Conservation (phyloP, 2,113 vertebrate genomes). For the Anolis carolinensis region DNA sequence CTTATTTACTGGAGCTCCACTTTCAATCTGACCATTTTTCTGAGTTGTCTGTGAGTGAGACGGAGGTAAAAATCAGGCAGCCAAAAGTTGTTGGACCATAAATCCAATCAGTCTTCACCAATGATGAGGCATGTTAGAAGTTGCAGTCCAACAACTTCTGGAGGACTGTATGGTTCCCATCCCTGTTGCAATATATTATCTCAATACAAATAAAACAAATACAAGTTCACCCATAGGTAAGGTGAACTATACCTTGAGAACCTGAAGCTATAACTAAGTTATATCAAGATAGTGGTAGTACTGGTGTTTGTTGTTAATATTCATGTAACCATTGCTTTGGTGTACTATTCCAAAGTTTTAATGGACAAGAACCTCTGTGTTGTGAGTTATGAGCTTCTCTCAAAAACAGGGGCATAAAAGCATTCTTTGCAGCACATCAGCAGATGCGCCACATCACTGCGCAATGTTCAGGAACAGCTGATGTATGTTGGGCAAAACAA, state of each 20-base stretch:
- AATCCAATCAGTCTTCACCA: too few relatives aligned
- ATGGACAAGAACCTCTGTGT: slow-evolving; percentile 26
- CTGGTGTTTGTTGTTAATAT: background rate
- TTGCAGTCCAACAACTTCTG: too few relatives aligned
- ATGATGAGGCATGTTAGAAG: too few relatives aligned
- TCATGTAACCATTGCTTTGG: slow-evolving; percentile 18
- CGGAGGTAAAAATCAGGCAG: too few relatives aligned
- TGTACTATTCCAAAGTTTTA: slow-evolving; percentile 8
- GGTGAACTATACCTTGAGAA: background rate
- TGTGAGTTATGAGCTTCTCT: background rate
- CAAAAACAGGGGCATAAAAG: slow-evolving; percentile 15
- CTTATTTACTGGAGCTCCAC: background rate
- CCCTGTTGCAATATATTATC: too few relatives aligned
- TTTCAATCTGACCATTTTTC: background rate
- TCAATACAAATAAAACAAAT: background rate
- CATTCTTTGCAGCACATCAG: slow-evolving; percentile 38
- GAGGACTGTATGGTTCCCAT: too few relatives aligned
- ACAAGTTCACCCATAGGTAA: background rate
- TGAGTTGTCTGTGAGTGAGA: background rate
- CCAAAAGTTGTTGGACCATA: too few relatives aligned
- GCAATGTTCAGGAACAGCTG: slow-evolving; percentile 30
- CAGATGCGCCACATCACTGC: slow-evolving; percentile 27
- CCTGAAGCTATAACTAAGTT: background rate
- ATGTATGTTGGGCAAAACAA: slow-evolving; percentile 44
- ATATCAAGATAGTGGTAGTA: background rate